Base-by-base conservation (phyloP, 2,888 invertebrate genomes). In the Euplagia quadripunctaria region DNA sequence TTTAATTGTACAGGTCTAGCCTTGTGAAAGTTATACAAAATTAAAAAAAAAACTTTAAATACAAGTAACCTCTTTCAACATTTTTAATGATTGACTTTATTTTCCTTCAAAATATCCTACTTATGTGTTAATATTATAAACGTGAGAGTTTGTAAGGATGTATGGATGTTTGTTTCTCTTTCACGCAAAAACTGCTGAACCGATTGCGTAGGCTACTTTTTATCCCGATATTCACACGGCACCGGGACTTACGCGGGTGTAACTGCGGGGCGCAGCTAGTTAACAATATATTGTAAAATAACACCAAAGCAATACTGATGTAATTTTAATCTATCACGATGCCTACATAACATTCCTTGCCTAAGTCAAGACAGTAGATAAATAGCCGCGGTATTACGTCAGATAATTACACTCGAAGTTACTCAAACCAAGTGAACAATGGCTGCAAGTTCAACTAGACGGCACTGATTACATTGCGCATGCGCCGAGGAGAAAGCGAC, bases 401-500 rank as follows among this genome's bases (percentile, higher is more conserved):
- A 82, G 64, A 72, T 72, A 81, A 78, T 81, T 78, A 82, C 72
- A 79, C 77, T 79, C 51, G 64, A 72, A 77, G 74, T 84, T 76
- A 79, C 75, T 73, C 79, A 80, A 82, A 76, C 46, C 68, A 65
- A 64, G 74, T 72, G 72, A 78, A 81, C 82, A 84, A 84, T 84
- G 72, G 84, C 72, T 76, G 67, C 81, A 82, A 84, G 82, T 83
- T 81, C 82, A 79, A 77, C 74, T 83, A 81, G 82, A 85, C 84
- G 70, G 87, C 82, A 84, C 85, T 86, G 87, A 86, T 87, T 88
- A 90, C 91, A 89, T 79, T 84, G 89, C 90, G 89, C 91, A 89
- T 90, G 90, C 90, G 89, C 85, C 85, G 82, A 81, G 89, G 92
- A 92, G 94, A 95, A 94, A 95, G 94, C 95, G 90, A 91, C 90